Evolutionary conservation across 2,888 invertebrate species (phyloP).

Genomic region (Spodoptera exigua): DNA sequence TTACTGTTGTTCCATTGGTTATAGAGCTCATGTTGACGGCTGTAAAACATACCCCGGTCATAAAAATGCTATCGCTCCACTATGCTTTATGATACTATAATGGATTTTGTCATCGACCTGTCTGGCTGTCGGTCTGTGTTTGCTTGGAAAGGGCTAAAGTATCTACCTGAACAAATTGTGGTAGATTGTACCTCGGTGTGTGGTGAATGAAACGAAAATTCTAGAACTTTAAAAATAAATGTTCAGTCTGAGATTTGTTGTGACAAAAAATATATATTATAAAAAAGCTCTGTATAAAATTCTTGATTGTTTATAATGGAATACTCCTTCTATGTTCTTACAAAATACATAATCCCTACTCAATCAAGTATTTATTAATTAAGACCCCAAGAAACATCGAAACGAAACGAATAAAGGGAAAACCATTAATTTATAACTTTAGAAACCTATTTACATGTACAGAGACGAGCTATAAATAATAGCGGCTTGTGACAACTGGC

Average conservation of each 20-base stretch:
- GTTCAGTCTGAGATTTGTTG: too few relatives aligned
- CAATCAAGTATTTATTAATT: too few relatives aligned
- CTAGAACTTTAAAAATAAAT: too few relatives aligned
- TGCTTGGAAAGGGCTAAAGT: conserved; percentile 5
- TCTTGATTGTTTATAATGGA: too few relatives aligned
- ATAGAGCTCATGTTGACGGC: conserved; percentile 54
- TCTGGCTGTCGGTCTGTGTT: conserved; percentile 21
- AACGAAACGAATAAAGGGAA: conserved; percentile 31
- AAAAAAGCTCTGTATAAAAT: too few relatives aligned
- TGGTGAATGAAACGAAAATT: too few relatives aligned
- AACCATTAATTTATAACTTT: conserved; percentile 48
- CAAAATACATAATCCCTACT: too few relatives aligned
- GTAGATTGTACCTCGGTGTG: background rate
- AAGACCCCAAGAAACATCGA: conserved; percentile 1
- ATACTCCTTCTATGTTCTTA: too few relatives aligned
- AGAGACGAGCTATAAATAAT: conserved; percentile 48
- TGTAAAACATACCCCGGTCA: conserved; percentile 41
- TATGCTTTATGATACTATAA: conserved; percentile 48
- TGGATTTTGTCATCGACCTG: conserved; percentile 55
- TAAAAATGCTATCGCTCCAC: conserved; percentile 56
- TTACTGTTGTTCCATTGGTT: conserved; percentile 57
- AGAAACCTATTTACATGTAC: conserved; percentile 46
- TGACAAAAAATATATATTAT: too few relatives aligned
- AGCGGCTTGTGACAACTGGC: conserved; percentile 45
- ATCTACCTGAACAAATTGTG: background rate